These are phyloP conservation scores for Mesocricetus auratus DNA, from an alignment of 2,113 vertebrate species.

Conservation along the genomic window DNA sequence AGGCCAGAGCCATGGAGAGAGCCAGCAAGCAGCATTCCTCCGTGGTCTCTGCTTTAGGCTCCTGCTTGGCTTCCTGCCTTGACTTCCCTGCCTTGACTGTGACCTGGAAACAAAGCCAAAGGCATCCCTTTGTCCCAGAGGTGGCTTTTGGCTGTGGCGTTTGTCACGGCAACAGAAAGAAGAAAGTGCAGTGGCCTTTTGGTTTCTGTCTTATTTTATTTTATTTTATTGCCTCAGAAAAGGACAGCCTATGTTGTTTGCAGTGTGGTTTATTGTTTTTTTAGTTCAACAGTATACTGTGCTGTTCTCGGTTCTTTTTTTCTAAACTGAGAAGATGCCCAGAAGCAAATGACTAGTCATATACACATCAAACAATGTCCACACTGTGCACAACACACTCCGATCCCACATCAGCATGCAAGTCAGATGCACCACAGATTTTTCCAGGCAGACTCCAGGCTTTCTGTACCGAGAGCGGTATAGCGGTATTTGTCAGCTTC, in stretches of 20 bases:
- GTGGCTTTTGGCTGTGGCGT: not conserved
- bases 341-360: conserved; percentile 49
- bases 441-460: conserved; percentile 13
- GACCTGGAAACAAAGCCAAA: not conserved
- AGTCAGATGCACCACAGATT: not conserved
- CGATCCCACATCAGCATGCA: not conserved
- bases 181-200: not conserved
- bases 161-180: not conserved
- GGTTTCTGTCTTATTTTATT: not conserved
- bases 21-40: not conserved
- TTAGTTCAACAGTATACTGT: not conserved
- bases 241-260: not conserved
- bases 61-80: not conserved
- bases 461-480: conserved; percentile 18
- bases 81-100: not conserved
- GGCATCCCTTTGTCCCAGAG: no score
- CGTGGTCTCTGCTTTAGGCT: not conserved
- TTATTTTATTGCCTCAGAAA: not conserved
- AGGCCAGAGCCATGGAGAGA: not conserved
- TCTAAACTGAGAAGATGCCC: conserved; percentile 53
- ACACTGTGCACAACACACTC: not conserved
- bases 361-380: conserved; percentile 3
- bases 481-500: not conserved
- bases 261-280: not conserved
- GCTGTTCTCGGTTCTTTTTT: conserved; percentile 28